A percentile compares a stretch with the other conserved stretches of the same genome.
Evolutionary conservation across 2,888 invertebrate genomes (phyloP).

Genomic region (Drosophila conformis): DNA sequence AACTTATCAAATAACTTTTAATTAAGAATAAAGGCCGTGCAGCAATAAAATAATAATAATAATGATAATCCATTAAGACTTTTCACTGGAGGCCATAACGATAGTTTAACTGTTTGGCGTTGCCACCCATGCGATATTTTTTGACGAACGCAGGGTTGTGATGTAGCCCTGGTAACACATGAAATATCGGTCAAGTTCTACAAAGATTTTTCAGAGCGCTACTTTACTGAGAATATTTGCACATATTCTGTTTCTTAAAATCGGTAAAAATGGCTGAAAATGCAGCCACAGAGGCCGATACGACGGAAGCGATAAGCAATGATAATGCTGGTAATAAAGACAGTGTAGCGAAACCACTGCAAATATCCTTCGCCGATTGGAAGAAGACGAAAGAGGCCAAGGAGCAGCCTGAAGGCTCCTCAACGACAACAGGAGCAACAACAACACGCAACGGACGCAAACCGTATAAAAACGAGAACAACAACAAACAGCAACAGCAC

Average conservation of each 20-base stretch:
- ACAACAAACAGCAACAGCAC: slow-evolving; percentile 18
- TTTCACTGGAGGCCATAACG: neutral
- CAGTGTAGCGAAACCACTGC: slow-evolving; percentile 27
- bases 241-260: slow-evolving; percentile 15
- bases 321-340: slow-evolving; percentile 10
- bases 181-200: slow-evolving; percentile 36
- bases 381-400: slow-evolving; percentile 67
- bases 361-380: slow-evolving; percentile 77
- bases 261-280: slow-evolving; percentile 58
- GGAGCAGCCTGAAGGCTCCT: slow-evolving; percentile 14
- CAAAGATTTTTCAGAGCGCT: slow-evolving; percentile 27
- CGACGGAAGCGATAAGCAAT: slow-evolving; percentile 13
- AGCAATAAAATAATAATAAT: neutral
- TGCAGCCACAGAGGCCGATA: slow-evolving; percentile 24
- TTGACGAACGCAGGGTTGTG: slow-evolving; percentile 7
- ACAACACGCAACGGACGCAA: slow-evolving; percentile 28
- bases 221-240: slow-evolving; percentile 7
- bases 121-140: slow-evolving; percentile 1
- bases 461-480: slow-evolving; percentile 28
- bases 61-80: neutral
- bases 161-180: slow-evolving; percentile 28
- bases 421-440: neutral
- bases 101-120: neutral
- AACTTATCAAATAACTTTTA: neutral
- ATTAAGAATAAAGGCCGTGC: neutral